A percentile compares a stretch with the other conserved stretches of the same genome.
Conservation (phyloP, 2,113 vertebrate species). For the Pelecanoides urinatrix region DNA sequence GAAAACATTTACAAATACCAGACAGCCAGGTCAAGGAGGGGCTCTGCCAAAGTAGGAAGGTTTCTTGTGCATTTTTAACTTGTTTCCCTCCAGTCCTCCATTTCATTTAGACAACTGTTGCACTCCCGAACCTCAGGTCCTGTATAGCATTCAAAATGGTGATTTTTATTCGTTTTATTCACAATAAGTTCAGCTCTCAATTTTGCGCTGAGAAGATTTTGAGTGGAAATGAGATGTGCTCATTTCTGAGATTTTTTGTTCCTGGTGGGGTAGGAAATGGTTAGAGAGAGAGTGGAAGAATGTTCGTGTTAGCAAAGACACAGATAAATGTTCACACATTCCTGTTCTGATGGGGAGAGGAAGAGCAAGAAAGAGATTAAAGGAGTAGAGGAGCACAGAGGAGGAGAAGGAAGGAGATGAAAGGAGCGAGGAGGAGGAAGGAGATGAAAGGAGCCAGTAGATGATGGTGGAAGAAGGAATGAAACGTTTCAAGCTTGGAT, state of each 20-base stretch:
- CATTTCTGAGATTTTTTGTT: not conserved
- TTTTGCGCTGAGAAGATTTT: not conserved
- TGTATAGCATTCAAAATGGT: not conserved
- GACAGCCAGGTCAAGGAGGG: conserved; percentile 24
- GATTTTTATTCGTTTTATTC: not conserved
- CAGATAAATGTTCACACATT: conserved; percentile 31
- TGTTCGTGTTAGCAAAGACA: not conserved
- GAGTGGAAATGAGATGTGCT: not conserved
- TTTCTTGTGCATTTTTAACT: not conserved
- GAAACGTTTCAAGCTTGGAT: not conserved
- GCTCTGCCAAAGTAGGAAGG: not conserved
- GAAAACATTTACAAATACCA: conserved; percentile 49
- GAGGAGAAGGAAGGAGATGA: conserved; percentile 1
- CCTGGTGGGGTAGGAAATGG: not conserved
- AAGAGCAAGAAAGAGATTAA: conserved; percentile 37
- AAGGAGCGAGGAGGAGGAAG: not conserved
- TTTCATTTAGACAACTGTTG: not conserved
- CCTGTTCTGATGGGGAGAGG: conserved; percentile 4
- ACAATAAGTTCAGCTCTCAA: not conserved
- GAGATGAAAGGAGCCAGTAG: not conserved
- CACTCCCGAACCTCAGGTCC: not conserved
- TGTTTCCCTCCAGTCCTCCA: not conserved
- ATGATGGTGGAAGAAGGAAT: not conserved
- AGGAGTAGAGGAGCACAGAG: not conserved
- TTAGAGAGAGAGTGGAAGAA: not conserved